A percentile compares a stretch with the other conserved stretches of the same genome.
These are phyloP conservation scores for Sparus aurata DNA, from an alignment of 2,797 vertebrate species.

Conservation along the genomic window DNA sequence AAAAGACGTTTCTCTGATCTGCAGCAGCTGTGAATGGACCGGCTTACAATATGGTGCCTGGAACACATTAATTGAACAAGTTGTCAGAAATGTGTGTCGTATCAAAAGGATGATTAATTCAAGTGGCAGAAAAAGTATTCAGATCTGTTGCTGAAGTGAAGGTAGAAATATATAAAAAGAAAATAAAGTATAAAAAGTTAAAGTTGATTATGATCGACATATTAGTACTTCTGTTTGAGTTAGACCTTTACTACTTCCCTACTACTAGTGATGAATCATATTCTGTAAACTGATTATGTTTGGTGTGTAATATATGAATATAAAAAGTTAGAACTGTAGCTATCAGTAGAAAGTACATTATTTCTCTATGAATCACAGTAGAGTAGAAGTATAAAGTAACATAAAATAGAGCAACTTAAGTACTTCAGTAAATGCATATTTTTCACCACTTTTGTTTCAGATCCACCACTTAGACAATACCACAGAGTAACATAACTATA, in stretches of 20 bases:
- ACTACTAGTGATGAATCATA: background rate
- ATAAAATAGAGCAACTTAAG: too few relatives aligned
- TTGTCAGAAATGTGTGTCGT: constrained; percentile 13
- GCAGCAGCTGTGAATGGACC: constrained; percentile 54
- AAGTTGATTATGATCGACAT: background rate
- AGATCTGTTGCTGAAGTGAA: background rate
- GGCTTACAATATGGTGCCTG: constrained; percentile 32
- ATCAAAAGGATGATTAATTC: background rate
- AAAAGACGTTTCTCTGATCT: constrained; percentile 51
- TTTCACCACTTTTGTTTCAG: too few relatives aligned
- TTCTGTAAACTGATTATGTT: background rate
- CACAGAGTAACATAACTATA: too few relatives aligned
- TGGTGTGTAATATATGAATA: background rate
- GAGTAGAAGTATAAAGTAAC: too few relatives aligned
- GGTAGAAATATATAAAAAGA: background rate
- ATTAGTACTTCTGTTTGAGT: background rate
- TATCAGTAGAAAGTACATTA: background rate
- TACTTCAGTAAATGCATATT: too few relatives aligned
- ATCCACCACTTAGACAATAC: too few relatives aligned
- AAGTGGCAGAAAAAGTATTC: background rate
- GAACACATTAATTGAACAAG: constrained; percentile 25
- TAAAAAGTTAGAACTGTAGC: background rate
- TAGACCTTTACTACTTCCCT: background rate
- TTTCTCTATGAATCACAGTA: too few relatives aligned
- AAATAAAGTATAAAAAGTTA: background rate